Base-by-base conservation (phyloP, 2,113 vertebrate species). In the Seriola quinqueradiata region DNA sequence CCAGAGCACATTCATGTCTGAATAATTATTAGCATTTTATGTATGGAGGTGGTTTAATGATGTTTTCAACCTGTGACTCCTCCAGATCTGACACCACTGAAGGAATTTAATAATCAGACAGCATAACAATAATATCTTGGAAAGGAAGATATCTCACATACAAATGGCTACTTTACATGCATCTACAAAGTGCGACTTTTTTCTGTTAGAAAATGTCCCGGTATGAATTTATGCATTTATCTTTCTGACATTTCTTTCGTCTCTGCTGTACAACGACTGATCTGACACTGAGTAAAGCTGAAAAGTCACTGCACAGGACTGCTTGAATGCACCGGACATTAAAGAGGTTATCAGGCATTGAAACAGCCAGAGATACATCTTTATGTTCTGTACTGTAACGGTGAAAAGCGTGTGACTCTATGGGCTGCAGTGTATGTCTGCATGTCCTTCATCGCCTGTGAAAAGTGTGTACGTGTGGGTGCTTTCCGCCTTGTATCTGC, bases 161-260 rank as follows among this genome's bases (percentile, higher is more conserved):
- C 58, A 74, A 19, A 9, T 36, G 19, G 21, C 66, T 61, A 0
- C 70, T 65, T 32, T 16, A 10, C 32, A 12, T 58, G 32, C 23
- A 57, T 50, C 38, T 9, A 10, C 7, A 52, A 28, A 65, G n/a
- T 21, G 21, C 7, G 13, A 63, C 36, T 60, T 32, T 1, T 12
- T 78, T 50, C 44, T 55, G 55, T 79, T 38, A 52, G n/a, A 21
- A 75, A 71, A 73, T 66, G 52, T 69, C 59, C 28, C 42, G 19
- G 25, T 58, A 38, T 63, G 55, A 77, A 81, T 86, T 61, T 4
- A 32, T 42, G 17, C 69, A 75, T 81, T 66, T 25, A 28, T 83
- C 61, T 76, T 25, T 42, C 11, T 75, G 61, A 81, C 83, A 82
- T 81, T 82, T 75, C 36, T 64, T 40, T 28, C 28, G 28, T 28